A percentile compares a stretch with the other conserved stretches of the same genome.
Conservation (phyloP, 37 sponge, comb jelly and placozoan species). For the Eunapius fragilis region DNA sequence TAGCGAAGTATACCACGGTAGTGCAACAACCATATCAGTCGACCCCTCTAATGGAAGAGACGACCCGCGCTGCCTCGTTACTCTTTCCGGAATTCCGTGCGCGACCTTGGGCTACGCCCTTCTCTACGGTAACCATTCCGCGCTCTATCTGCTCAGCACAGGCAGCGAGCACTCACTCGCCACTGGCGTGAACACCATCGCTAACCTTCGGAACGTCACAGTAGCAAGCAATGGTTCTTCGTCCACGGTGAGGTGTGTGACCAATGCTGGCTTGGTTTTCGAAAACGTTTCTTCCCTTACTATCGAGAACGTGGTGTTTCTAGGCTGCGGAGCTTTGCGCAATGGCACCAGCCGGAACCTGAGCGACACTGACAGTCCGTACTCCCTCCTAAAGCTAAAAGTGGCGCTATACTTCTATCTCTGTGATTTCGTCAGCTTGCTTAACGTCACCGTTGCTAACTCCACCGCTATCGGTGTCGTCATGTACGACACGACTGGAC, state of each 20-base stretch:
- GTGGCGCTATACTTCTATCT: conserved; percentile 38
- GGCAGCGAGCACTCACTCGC: no score
- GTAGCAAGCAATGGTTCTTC: no score
- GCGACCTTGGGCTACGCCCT: no score
- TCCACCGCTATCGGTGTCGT: conserved; percentile 43
- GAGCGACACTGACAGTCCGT: neutral
- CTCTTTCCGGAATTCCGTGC: no score
- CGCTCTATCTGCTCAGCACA: no score
- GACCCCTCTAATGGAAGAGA: no score
- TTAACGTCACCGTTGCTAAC: neutral
- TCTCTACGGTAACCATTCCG: no score
- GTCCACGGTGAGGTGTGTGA: neutral
- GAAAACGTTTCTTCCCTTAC: conserved; percentile 7
- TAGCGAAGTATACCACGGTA: no score
- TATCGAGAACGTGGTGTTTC: conserved; percentile 13
- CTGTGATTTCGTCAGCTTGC: conserved; percentile 2
- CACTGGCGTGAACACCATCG: no score
- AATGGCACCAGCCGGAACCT: conserved; percentile 48
- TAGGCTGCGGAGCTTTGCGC: conserved; percentile 38
- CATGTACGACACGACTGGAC: conserved; percentile 52
- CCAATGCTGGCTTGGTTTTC: conserved; percentile 39
- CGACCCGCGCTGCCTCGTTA: no score
- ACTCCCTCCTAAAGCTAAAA: neutral
- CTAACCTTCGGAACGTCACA: no score
- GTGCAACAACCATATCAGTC: no score